A percentile compares a stretch with the other conserved stretches of the same genome.
Conservation (phyloP, 1,140 invertebrate genomes). For the Theocolax elegans region DNA sequence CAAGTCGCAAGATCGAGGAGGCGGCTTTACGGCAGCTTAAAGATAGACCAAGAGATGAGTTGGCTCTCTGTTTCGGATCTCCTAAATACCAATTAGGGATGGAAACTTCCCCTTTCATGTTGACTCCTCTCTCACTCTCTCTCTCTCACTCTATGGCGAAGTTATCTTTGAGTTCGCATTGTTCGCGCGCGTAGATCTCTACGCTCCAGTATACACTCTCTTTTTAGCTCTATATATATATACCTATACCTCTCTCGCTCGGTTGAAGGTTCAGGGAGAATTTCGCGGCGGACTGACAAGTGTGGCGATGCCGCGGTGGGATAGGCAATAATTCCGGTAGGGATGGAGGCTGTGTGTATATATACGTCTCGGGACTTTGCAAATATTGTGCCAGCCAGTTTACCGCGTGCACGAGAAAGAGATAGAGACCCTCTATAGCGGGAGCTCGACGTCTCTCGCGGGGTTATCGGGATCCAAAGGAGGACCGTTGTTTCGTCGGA, state of each 20-base stretch:
- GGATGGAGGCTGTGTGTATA: slow-evolving; percentile 35
- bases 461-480: slow-evolving; percentile 7
- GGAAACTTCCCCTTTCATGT: slow-evolving; percentile 67
- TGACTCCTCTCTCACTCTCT: slow-evolving; percentile 55
- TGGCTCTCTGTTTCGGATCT: slow-evolving; percentile 60
- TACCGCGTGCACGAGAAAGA: slow-evolving; percentile 47
- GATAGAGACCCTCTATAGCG: slow-evolving; percentile 24
- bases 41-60: slow-evolving; percentile 10
- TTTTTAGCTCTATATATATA: background rate
- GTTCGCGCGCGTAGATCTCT: slow-evolving; percentile 61
- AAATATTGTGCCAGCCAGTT: slow-evolving; percentile 56
- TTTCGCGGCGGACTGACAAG: slow-evolving; percentile 29
- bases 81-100: slow-evolving; percentile 67
- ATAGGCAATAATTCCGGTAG: slow-evolving; percentile 55
- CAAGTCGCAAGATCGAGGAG: background rate
- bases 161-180: slow-evolving; percentile 66
- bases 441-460: background rate
- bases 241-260: no score
- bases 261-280: slow-evolving; percentile 18
- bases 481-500: slow-evolving; percentile 42
- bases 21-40: background rate
- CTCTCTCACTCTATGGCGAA: slow-evolving; percentile 35
- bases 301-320: slow-evolving; percentile 48
- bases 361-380: slow-evolving; percentile 52
- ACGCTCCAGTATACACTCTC: slow-evolving; percentile 35